Base-by-base conservation (phyloP, 2,888 invertebrate species). In the Unio delphinus region DNA sequence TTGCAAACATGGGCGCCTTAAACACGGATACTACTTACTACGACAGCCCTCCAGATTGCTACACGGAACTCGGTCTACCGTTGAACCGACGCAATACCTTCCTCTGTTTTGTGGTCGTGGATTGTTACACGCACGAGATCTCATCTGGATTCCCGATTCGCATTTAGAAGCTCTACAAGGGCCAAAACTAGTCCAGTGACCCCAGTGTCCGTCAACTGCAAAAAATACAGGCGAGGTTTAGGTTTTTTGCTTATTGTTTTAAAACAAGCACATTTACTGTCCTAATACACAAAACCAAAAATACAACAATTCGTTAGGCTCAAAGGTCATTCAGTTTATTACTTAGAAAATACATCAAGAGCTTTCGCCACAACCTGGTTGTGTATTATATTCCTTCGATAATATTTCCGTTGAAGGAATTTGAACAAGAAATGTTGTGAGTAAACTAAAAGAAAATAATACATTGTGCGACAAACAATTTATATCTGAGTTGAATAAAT, bases 191-290 rank as follows among this genome's bases (percentile, higher is more conserved):
- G 82, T 80, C 88, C 88, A 88, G 20, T 80, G 75, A 4, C 84
- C 80, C 88, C 88, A 88, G 3, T 80, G 82, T 0, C 88, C 88
- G 63, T 88, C 76, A 23, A 86, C 88, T 88, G 69, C 30, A 76
- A 66, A 58, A 17, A 61, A 65, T 23, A 26, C 58, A 56, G 11
- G 34, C 7, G 0, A 34, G 6, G 7, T 34, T 7, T 1, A 34
- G 34, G 34, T 34, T 34, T 34, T 7, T 1, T 7, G 34, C 7
- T 34, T 34, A 7, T 34, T 6, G 28, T 28, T 6, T 34, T 34
- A 6, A 34, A 34, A 6, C 34, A 34, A 34, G 7, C 7, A 34
- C 34, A 34, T 34, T 34, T 34, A 34, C 34, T 34, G 34, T 34
- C 34, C 1, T 34, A 34, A 34, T 7, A 34, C 34, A 34, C 34